A percentile compares a stretch with the other conserved stretches of the same genome.
phyloP scores from a whole-genome alignment of 2,113 vertebrate species.

The Chloropsis hardwickii region DNA sequence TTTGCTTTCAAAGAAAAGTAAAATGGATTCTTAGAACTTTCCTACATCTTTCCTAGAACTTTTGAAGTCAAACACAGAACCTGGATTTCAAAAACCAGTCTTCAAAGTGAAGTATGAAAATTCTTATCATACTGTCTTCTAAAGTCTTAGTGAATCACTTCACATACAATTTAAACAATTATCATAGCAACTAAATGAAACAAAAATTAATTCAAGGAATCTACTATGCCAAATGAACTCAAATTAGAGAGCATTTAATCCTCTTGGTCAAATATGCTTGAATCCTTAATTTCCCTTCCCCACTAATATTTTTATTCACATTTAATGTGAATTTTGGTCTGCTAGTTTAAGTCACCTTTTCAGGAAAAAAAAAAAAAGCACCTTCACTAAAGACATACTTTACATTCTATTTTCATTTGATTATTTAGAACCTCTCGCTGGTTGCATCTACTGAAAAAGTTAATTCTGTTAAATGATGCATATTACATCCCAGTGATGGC shows the following conservation, averaged over 20 bases:
- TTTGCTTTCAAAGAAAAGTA: neutral
- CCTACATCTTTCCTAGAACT: neutral
- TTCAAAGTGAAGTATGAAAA: neutral
- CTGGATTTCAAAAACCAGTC: neutral
- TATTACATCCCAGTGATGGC: neutral
- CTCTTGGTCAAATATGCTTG: neutral
- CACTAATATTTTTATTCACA: neutral
- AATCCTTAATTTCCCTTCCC: neutral
- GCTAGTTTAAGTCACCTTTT: neutral
- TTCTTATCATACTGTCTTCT: neutral
- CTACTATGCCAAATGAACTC: neutral
- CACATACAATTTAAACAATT: neutral
- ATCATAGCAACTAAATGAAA: neutral
- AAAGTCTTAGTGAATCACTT: neutral
- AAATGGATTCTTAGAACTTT: neutral
- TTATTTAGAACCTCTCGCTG: neutral
- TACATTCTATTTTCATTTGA: neutral
- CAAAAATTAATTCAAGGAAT: neutral
- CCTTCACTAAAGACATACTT: neutral
- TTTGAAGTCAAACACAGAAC: neutral
- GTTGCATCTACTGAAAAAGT: neutral
- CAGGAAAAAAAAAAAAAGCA: neutral
- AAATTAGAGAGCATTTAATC: neutral
- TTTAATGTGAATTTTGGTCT: neutral
- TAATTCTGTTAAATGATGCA: neutral